Base-by-base conservation (phyloP, 2,113 vertebrate species). In the Cyanoliseus patagonus region DNA sequence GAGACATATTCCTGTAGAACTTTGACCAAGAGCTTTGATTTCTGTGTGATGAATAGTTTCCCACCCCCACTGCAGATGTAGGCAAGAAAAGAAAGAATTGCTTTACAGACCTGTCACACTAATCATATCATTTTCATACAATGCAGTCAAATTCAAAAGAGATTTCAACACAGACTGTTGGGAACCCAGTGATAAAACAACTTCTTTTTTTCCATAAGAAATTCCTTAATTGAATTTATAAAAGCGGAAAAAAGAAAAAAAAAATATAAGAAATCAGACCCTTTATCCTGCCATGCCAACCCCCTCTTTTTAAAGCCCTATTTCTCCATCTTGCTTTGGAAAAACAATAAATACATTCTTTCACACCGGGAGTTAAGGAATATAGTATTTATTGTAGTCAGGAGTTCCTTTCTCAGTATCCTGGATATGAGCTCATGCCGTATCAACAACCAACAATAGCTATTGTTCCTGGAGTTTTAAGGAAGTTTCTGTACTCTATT, bases 381-480 rank as follows among this genome's bases (percentile, higher is more conserved):
- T 97, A 82, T 76, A 97, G 95, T 97, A 98, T 98, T 98, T 98
- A 98, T 97, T 97, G 95, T 93, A 73, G 82, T 63, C 79, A 72
- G 70, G 69, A 78, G 73, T 96, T 98, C 89, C 93, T 94, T 96
- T 94, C 86, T 84, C 14, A 4, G 82, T 95, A 93, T 97, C 97
- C 97, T 98, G 97, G 97, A 98, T 98, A 97, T 98, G 98, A 99
- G 98, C 98, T 98, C 98, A 98, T 94, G 70, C 87, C 97, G 4
- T 98, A 97, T 98, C 96, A 94, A 93, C 82, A 91, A 44, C 87
- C 63, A 95, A 99, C 98, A 99, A 99, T 98, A 95, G 93, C 95
- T 94, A 98, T 99, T 99, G 98, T 98, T 98, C 90, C 92, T 92
- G 91, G 61, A 86, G 90, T 96, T 96, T 91, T 85, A 96, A 96